Percentiles rank a stretch among this genome's conserved stretches.
These are phyloP conservation scores for Adelognathus sp. DNA, from an alignment of 2,888 invertebrate genomes.

Conservation along the genomic window DNA sequence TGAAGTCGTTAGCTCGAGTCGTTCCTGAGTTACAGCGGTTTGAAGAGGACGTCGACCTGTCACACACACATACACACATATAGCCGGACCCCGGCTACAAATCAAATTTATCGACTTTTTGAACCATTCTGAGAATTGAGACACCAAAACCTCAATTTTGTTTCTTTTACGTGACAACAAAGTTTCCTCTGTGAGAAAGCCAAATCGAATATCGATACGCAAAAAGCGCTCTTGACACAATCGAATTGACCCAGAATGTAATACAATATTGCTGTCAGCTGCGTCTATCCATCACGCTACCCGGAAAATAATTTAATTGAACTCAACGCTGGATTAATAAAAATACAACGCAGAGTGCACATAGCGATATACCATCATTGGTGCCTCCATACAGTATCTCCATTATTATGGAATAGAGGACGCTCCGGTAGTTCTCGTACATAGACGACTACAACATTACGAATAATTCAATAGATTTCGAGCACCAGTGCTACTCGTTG, in stretches of 20 bases:
- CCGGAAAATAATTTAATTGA: conserved; percentile 17
- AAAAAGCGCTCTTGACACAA: neutral
- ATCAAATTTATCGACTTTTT: too few relatives aligned
- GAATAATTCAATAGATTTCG: conserved; percentile 27
- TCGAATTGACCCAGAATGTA: neutral
- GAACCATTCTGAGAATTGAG: too few relatives aligned
- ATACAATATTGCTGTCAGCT: neutral
- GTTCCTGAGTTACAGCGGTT: too few relatives aligned
- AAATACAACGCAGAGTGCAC: conserved; percentile 9
- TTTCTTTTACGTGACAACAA: too few relatives aligned
- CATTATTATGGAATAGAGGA: neutral
- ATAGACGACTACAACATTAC: neutral
- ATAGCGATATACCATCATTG: neutral
- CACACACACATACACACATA: too few relatives aligned
- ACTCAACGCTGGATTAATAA: neutral
- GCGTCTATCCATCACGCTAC: neutral
- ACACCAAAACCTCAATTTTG: too few relatives aligned
- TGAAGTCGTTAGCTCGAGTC: too few relatives aligned
- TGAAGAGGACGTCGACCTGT: too few relatives aligned
- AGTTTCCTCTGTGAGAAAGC: too few relatives aligned
- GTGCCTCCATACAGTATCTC: too few relatives aligned
- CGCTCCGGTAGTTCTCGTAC: neutral
- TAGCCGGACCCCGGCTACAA: too few relatives aligned
- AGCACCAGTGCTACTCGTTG: conserved; percentile 41
- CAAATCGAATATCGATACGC: neutral